phyloP scores from a whole-genome alignment of 1,140 invertebrate genomes.

The Achroia grisella region DNA sequence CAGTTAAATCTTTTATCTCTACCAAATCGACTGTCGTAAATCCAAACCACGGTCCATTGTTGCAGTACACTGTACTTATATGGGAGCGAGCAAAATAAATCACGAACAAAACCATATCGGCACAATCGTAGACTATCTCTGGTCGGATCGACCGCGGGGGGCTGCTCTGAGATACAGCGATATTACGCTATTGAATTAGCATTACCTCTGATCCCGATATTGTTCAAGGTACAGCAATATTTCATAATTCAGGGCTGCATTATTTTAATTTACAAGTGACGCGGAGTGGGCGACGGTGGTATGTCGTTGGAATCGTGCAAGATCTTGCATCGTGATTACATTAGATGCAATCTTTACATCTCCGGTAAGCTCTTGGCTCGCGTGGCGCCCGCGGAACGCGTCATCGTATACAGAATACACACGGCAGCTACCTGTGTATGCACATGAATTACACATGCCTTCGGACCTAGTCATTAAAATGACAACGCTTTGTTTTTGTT shows the following conservation, averaged over 20 bases:
- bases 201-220: slow-evolving; percentile 59
- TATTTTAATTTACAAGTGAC: slow-evolving; percentile 54
- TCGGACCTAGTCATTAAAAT: slow-evolving; percentile 25
- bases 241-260: slow-evolving; percentile 42
- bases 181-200: slow-evolving; percentile 68
- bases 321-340: slow-evolving; percentile 39
- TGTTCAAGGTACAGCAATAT: slow-evolving; percentile 26
- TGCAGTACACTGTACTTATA: slow-evolving; percentile 59
- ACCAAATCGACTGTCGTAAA: slow-evolving; percentile 66
- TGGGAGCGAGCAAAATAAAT: slow-evolving; percentile 68
- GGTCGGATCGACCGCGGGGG: slow-evolving; percentile 39
- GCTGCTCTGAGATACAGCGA: slow-evolving; percentile 50
- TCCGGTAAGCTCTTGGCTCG: slow-evolving; percentile 18
- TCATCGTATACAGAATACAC: slow-evolving; percentile 7
- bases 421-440: too few species aligned
- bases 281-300: slow-evolving; percentile 18
- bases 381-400: slow-evolving; percentile 27
- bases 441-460: too few species aligned
- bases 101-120: slow-evolving; percentile 68
- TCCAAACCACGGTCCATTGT: slow-evolving; percentile 55
- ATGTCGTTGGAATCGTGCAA: slow-evolving; percentile 38
- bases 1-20: slow-evolving; percentile 60
- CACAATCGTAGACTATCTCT: slow-evolving; percentile 56
- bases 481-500: slow-evolving; percentile 32
- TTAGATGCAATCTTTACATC: slow-evolving; percentile 45